A percentile compares a stretch with the other conserved stretches of the same genome.
Conservation (phyloP, 2,113 vertebrate genomes). For the Phocoena sinus region DNA sequence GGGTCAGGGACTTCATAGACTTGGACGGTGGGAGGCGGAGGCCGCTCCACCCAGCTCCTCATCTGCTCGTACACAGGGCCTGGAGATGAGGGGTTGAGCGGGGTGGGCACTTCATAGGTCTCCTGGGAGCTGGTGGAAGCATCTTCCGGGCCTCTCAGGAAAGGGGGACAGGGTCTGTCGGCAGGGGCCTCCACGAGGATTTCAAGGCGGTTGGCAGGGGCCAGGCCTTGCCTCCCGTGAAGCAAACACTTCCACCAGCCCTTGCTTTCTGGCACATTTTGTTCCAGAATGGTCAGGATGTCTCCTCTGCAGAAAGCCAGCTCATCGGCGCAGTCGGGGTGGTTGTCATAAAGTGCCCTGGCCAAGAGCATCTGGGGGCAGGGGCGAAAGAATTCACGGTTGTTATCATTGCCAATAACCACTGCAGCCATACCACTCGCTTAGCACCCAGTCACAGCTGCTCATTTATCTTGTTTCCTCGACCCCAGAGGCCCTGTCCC, state of each 20-base stretch:
- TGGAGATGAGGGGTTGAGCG: neutral
- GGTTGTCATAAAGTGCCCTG: conserved; percentile 94
- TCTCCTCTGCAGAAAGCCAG: conserved; percentile 92
- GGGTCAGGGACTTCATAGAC: conserved; percentile 71
- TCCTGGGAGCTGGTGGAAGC: neutral
- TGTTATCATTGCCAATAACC: rapidly evolving
- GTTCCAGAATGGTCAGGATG: conserved; percentile 88
- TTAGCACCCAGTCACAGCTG: rapidly evolving
- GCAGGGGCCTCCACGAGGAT: conserved; percentile 71
- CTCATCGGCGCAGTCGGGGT: conserved; percentile 90
- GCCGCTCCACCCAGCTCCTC: conserved; percentile 83
- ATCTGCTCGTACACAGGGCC: conserved; percentile 83
- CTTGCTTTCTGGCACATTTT: conserved; percentile 80
- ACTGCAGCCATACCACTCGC: rapidly evolving
- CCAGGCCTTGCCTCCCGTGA: conserved; percentile 88
- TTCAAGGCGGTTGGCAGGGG: conserved; percentile 92
- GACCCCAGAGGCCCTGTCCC: neutral
- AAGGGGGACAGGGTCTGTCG: neutral
- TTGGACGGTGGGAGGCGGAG: conserved; percentile 50
- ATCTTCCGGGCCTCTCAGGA: rapidly evolving
- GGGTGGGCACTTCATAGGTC: conserved; percentile 83
- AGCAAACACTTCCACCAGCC: conserved; percentile 96
- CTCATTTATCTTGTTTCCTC: neutral
- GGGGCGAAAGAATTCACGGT: neutral
- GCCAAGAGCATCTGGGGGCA: conserved; percentile 85